These are phyloP conservation scores for Lutjanus argentimaculatus DNA, from an alignment of 2,797 vertebrate species.

Conservation along the genomic window DNA sequence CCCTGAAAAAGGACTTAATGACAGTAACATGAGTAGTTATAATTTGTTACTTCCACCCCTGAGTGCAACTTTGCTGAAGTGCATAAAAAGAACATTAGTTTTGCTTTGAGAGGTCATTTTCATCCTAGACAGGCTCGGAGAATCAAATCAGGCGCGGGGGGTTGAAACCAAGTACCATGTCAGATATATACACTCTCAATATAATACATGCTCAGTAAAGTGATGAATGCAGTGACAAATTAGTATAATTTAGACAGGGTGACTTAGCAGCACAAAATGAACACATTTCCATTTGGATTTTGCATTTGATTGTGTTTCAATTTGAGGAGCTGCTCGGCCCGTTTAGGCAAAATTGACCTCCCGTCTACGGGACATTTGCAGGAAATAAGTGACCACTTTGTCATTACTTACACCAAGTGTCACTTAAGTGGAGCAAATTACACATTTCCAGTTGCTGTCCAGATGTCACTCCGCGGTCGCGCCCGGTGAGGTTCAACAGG, in stretches of 20 bases:
- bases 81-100: slow-evolving; percentile 6
- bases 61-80: slow-evolving; percentile 6
- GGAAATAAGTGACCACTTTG: slow-evolving; percentile 41
- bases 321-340: slow-evolving; percentile 15
- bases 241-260: slow-evolving; percentile 5
- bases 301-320: slow-evolving; percentile 36
- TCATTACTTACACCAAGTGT: slow-evolving; percentile 19
- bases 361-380: neutral
- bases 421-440: slow-evolving; percentile 32
- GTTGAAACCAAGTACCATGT: slow-evolving; percentile 17
- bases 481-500: neutral
- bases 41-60: too few relatives aligned
- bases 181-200: slow-evolving; percentile 9
- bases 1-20: too few relatives aligned
- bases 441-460: slow-evolving; percentile 6
- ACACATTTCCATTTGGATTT: slow-evolving; percentile 35
- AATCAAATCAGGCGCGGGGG: slow-evolving; percentile 12
- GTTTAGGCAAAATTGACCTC: neutral
- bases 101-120: slow-evolving; percentile 36
- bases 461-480: neutral
- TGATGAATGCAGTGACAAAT: slow-evolving; percentile 21
- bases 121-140: slow-evolving; percentile 1
- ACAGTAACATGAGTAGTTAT: too few relatives aligned
- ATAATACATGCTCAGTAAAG: slow-evolving; percentile 6
- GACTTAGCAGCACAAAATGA: slow-evolving; percentile 9